Evolutionary conservation across 2,113 vertebrate genomes (phyloP), one percentile per base, ranked within the genome.

Genomic region (Nothoprocta pentlandii): DNA sequence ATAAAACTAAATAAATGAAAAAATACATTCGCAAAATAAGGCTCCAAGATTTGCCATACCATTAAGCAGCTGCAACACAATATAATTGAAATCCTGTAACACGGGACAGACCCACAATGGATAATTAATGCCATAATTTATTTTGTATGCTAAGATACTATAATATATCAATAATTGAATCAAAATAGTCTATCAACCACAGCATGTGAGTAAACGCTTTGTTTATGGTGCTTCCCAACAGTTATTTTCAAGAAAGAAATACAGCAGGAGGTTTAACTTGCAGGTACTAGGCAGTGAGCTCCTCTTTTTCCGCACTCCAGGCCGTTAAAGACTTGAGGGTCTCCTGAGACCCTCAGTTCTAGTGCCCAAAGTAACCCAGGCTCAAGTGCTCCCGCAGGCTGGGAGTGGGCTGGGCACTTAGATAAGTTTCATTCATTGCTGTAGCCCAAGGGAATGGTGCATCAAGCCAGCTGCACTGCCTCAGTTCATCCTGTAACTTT

Each of bases 401-500:
- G 91, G 96, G 96, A 97, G 94, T 80, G 96, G 93, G 49, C 91
- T 61, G 89, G 67, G 85, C 93, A 89, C 96, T 97, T 96, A 96
- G 59, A 21, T 96, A 96, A 85, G 88, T 97, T 97, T 97, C 97
- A 93, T 96, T 98, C 96, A 84, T 59, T 87, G 96, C n/a, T 21
- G 92, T 67, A 97, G 96, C 97, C 96, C 97, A 92, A 64, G 97
- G 95, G 97, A 97, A 82, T 89, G 61, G 95, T 70, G 92, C 93
- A 92, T 96, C 94, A 85, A 96, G 93, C 91, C 97, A 97, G 97
- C 97, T 94, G 97, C 80, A 62, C 92, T 62, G 96, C 92, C 87
- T 96, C 69, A 56, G 90, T 97, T 97, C 96, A 81, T 90, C 95
- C 94, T 94, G 97, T 97, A 98, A 98, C 98, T 97, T 97, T 97